Evolutionary conservation across 2,797 vertebrate genomes (phyloP).

Genomic region (Thalassophryne amazonica): DNA sequence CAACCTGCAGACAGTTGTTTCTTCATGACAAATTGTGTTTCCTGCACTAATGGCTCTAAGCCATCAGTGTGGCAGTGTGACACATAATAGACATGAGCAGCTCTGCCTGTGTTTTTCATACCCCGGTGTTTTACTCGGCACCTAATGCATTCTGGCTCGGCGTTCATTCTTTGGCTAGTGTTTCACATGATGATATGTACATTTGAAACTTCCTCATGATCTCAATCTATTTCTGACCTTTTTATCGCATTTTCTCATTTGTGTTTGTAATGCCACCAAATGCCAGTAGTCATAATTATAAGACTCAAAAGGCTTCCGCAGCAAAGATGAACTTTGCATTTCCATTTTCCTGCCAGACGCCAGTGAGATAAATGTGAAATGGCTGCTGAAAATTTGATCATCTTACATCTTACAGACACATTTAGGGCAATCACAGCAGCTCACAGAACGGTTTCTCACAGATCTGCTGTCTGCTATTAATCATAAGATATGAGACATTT

Average conservation of each 20-base stretch:
- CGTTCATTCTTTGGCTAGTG: no score
- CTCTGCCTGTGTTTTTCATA: no score
- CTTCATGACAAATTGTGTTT: no score
- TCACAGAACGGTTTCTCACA: constrained; percentile 10
- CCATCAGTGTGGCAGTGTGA: no score
- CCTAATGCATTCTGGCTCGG: no score
- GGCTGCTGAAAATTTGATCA: constrained; percentile 4
- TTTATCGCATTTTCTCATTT: background rate
- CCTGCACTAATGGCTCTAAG: no score
- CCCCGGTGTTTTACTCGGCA: no score
- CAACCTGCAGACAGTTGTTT: no score
- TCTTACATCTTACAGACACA: constrained; percentile 48
- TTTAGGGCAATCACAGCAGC: constrained; percentile 54
- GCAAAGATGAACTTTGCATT: constrained; percentile 1
- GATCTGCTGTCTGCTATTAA: constrained; percentile 16
- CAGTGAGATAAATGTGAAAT: constrained; percentile 9
- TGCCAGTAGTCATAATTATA: no score
- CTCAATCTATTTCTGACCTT: background rate
- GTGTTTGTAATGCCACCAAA: background rate
- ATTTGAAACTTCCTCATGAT: background rate
- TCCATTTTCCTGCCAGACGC: background rate
- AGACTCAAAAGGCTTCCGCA: background rate
- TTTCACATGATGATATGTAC: no score
- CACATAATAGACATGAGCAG: no score
- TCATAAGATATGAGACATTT: constrained; percentile 26